Base-by-base conservation (phyloP, 2,888 invertebrate genomes). In the Opisthograptis luteolata region DNA sequence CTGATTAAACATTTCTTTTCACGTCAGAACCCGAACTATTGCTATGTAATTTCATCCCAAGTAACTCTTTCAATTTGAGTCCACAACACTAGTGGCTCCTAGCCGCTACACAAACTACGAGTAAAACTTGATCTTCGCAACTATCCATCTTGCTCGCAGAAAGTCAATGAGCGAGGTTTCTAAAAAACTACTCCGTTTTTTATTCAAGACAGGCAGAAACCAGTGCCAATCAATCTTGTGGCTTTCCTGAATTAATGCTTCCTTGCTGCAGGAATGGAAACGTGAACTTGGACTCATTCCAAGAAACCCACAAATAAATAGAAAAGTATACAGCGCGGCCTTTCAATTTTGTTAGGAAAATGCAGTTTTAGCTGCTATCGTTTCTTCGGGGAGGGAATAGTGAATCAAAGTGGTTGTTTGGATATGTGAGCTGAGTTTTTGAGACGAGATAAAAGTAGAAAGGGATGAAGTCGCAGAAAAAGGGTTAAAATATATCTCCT, bases 121-220 rank as follows among this genome's bases (percentile, higher is more conserved):
- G n/a, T n/a, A 27, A 28, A 9, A 42, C 17, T 28, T 32, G 30
- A 24, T 41, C 35, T 15, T 25, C 22, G 30, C 25, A 6, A 31
- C 58, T 53, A 64, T 63, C 63, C 58, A 56, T 63, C 60, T 62
- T 57, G 27, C 20, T 46, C 43, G 56, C 58, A 46, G 62, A 60
- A 66, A 64, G 66, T 64, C 70, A 69, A 66, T 64, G 62, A 71
- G 62, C 45, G 47, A 54, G 40, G 46, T 47, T 44, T 47, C 55
- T 58, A 63, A 60, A 68, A 56, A 58, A 42, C 58, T 58, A 57
- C 53, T 58, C 49, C 34, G 39, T 54, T 62, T 60, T 62, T 59
- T 57, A 57, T 59, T 58, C 53, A 47, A 55, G 62, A 52, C 55
- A 57, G 55, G 48, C 50, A 51, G 50, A 50, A 62, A 57, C 46